phyloP scores from a whole-genome alignment of 2,113 vertebrate species.

The Syrmaticus mikado region DNA sequence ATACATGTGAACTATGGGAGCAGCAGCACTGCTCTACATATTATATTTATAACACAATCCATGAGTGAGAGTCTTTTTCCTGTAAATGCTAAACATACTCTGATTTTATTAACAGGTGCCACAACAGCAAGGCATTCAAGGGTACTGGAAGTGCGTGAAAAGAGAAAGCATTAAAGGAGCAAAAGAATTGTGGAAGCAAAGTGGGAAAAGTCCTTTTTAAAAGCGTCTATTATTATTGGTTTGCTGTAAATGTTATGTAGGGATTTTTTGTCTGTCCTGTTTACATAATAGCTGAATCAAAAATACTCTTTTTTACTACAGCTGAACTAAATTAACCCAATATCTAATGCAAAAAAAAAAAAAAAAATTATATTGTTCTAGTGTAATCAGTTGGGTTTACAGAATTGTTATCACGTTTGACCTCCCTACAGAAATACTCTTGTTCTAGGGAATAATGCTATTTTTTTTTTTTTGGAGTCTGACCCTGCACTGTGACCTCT shows the following conservation, averaged over 20 bases:
- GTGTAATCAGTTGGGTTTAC: slow-evolving; percentile 38
- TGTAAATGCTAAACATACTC: slow-evolving; percentile 12
- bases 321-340: slow-evolving; percentile 9
- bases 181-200: slow-evolving; percentile 87
- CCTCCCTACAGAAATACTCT: neutral
- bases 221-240: neutral
- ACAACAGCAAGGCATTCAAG: slow-evolving; percentile 85
- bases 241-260: neutral
- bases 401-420: neutral
- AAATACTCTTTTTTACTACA: slow-evolving; percentile 3
- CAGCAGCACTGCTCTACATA: neutral
- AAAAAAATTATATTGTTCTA: neutral
- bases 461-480: slow-evolving; percentile 13
- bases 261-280: slow-evolving; percentile 32
- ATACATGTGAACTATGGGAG: neutral
- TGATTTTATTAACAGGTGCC: slow-evolving; percentile 82
- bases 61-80: neutral
- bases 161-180: slow-evolving; percentile 92
- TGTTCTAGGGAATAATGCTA: neutral
- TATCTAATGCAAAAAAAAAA: slow-evolving; percentile 35
- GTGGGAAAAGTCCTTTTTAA: slow-evolving; percentile 84
- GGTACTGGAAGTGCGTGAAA: slow-evolving; percentile 98
- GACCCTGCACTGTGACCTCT: neutral
- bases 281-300: slow-evolving; percentile 39
- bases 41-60: neutral